Evolutionary conservation across 1,140 invertebrate species (phyloP).

Genomic region (Drosophila ohnishii): DNA sequence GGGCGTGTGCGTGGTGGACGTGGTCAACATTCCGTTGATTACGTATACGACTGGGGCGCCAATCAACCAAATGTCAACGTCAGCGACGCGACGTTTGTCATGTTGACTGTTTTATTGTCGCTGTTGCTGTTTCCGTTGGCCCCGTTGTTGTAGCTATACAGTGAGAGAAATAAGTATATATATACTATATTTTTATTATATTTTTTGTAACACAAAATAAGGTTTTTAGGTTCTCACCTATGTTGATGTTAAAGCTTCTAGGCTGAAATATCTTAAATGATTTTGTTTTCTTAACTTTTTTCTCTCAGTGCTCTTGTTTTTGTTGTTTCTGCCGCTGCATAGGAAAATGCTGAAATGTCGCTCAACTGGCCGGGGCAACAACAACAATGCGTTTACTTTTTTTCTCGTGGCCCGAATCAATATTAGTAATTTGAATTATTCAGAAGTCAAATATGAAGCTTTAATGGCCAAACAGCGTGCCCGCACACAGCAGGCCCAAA

Average conservation of each 20-base stretch:
- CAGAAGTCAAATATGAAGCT: constrained; percentile 83
- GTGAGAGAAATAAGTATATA: too few relatives aligned
- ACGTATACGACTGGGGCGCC: constrained; percentile 80
- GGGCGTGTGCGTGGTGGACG: constrained; percentile 67
- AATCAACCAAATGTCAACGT: constrained; percentile 79
- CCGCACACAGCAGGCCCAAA: constrained; percentile 39
- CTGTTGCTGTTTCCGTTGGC: constrained; percentile 36
- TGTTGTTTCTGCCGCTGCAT: constrained; percentile 36
- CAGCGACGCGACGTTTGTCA: constrained; percentile 59
- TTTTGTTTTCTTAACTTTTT: not conserved
- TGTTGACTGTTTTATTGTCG: constrained; percentile 62
- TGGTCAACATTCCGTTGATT: constrained; percentile 82
- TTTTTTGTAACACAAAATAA: not conserved
- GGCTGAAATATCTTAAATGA: too few relatives aligned
- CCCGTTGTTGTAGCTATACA: constrained; percentile 22
- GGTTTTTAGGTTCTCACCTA: not conserved
- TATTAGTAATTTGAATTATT: constrained; percentile 84
- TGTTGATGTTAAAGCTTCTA: too few relatives aligned
- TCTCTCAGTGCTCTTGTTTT: constrained; percentile 16
- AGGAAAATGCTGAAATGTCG: constrained; percentile 62
- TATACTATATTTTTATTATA: too few relatives aligned
- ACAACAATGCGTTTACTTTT: constrained; percentile 72
- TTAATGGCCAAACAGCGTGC: constrained; percentile 83
- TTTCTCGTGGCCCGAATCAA: constrained; percentile 80
- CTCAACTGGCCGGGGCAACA: constrained; percentile 26